Percentiles rank a stretch among this genome's conserved stretches.
Conservation (phyloP, 35 echinoderm and acorn worm species). For the Heliocidaris tuberculata region DNA sequence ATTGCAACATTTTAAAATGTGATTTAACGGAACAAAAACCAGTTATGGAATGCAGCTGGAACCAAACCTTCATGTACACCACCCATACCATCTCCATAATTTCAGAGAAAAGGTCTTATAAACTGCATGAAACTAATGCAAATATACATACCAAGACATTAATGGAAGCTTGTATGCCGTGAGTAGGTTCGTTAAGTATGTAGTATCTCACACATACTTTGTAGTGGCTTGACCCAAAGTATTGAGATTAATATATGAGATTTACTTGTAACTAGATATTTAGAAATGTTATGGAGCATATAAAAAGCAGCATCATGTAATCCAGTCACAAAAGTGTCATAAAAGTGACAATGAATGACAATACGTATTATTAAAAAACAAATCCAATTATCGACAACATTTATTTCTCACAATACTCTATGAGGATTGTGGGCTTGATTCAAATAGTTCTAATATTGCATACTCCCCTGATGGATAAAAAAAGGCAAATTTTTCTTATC, state of each 20-base stretch:
- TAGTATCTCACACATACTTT: too few relatives aligned
- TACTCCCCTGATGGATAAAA: not conserved
- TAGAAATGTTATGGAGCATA: not conserved
- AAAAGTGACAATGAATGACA: not conserved
- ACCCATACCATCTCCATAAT: too few relatives aligned
- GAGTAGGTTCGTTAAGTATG: not conserved
- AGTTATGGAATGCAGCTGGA: too few relatives aligned
- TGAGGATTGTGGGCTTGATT: not conserved
- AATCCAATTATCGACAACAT: not conserved
- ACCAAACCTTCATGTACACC: too few relatives aligned
- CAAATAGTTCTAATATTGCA: not conserved
- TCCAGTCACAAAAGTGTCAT: not conserved
- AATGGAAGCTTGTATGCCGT: slow-evolving; percentile 5
- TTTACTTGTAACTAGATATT: too few relatives aligned
- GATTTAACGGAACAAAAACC: too few relatives aligned
- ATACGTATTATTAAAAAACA: not conserved
- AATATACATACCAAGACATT: not conserved
- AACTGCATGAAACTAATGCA: too few relatives aligned
- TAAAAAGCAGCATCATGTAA: not conserved
- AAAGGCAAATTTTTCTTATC: not conserved
- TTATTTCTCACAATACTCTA: too few relatives aligned
- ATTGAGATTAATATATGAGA: too few relatives aligned
- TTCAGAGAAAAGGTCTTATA: too few relatives aligned
- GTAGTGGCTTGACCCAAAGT: too few relatives aligned
- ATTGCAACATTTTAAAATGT: too few relatives aligned